A percentile compares a stretch with the other conserved stretches of the same genome.
Conservation (phyloP, 2,888 invertebrate genomes). For the Pteria penguin region DNA sequence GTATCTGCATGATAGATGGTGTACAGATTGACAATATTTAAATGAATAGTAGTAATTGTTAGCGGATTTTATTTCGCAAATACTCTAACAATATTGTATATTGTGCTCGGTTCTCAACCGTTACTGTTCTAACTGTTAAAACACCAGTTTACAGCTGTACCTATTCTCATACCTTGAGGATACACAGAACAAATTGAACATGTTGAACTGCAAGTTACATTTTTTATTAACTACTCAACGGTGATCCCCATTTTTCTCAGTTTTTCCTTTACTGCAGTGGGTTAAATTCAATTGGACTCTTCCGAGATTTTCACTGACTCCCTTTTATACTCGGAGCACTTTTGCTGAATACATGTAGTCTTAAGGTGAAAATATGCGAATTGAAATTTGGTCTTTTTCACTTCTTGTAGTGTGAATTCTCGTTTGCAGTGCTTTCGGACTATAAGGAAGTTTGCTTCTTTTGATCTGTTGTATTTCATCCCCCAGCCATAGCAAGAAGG, state of each 20-base stretch:
- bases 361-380: conserved; percentile 6
- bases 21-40: too few species aligned
- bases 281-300: background rate
- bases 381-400: background rate
- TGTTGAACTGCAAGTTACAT: too few species aligned
- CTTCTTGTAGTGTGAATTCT: background rate
- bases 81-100: too few species aligned
- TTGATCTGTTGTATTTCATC: background rate
- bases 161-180: too few species aligned
- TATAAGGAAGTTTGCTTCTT: background rate
- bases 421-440: background rate
- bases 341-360: background rate
- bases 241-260: background rate
- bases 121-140: too few species aligned
- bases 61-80: too few species aligned
- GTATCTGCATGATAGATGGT: too few species aligned
- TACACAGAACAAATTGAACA: too few species aligned
- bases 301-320: background rate
- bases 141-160: too few species aligned
- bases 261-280: background rate
- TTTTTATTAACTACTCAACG: background rate
- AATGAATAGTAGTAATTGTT: too few species aligned
- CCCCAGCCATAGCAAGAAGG: conserved; percentile 8
- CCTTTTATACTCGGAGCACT: background rate
- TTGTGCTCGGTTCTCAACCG: too few species aligned